Evolutionary conservation across 2,113 vertebrate genomes (phyloP).

Genomic region (Anarrhichthys ocellatus): DNA sequence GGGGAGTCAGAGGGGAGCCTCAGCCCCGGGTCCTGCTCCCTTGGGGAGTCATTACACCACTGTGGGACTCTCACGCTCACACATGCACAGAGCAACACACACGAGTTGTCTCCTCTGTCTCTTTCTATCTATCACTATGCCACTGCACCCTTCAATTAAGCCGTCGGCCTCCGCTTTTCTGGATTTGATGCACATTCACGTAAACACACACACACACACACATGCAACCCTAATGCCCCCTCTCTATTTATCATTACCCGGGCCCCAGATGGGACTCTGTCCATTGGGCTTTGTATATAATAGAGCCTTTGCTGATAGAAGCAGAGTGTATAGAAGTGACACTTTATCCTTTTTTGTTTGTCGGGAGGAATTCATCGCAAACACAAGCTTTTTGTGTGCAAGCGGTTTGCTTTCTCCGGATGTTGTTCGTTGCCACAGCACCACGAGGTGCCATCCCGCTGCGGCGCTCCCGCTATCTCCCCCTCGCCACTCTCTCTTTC

Average conservation of each 20-base stretch:
- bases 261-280: slow-evolving; percentile 61
- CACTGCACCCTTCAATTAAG: slow-evolving; percentile 61
- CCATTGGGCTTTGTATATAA: slow-evolving; percentile 54
- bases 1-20: slow-evolving; percentile 67
- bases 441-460: slow-evolving; percentile 30
- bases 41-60: slow-evolving; percentile 79
- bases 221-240: slow-evolving; percentile 61
- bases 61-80: slow-evolving; percentile 57
- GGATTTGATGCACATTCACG: slow-evolving; percentile 51
- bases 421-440: background rate
- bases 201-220: slow-evolving; percentile 28
- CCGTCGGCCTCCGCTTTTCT: slow-evolving; percentile 47
- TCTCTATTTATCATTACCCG: slow-evolving; percentile 63
- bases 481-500: slow-evolving; percentile 43
- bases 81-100: slow-evolving; percentile 45
- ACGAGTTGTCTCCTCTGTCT: slow-evolving; percentile 59
- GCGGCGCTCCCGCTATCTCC: slow-evolving; percentile 43
- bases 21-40: slow-evolving; percentile 71
- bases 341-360: slow-evolving; percentile 20
- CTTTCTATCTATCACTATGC: slow-evolving; percentile 56
- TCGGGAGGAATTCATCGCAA: background rate
- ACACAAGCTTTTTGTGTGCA: background rate
- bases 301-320: slow-evolving; percentile 27
- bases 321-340: slow-evolving; percentile 23
- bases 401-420: background rate